Conservation (phyloP, 2,113 vertebrate genomes). For the Myocastor coypus region DNA sequence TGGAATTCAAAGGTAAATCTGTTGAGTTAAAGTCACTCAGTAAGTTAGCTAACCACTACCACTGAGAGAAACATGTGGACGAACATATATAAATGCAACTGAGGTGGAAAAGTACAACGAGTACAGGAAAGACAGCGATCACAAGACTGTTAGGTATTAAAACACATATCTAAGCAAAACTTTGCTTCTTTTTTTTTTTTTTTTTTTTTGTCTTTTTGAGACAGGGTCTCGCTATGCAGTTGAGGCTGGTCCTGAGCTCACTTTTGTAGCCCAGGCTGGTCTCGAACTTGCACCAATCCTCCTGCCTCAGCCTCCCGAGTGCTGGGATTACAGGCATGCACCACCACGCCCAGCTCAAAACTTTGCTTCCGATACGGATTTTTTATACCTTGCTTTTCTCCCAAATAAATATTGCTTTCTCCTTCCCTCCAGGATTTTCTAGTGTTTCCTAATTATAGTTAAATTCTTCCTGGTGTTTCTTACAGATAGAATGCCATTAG, state of each 20-base stretch:
- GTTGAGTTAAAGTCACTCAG: slow-evolving; percentile 7
- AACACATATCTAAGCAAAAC: not conserved
- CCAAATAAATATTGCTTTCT: slow-evolving; percentile 62
- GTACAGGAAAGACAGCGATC: not conserved
- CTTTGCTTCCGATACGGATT: not conserved
- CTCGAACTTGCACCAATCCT: too few relatives aligned
- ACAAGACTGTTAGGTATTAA: not conserved
- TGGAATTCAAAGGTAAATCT: not conserved
- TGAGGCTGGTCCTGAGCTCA: too few relatives aligned
- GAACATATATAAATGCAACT: not conserved
- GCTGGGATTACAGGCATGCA: too few relatives aligned
- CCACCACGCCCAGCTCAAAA: too few relatives aligned
- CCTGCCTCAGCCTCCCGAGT: too few relatives aligned
- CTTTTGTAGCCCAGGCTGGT: too few relatives aligned
- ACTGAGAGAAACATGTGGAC: not conserved
- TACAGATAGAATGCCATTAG: slow-evolving; percentile 51
- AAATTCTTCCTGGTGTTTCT: slow-evolving; percentile 57
- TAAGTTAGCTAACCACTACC: not conserved
- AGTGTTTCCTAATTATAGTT: slow-evolving; percentile 58
- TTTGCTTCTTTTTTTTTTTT: too few relatives aligned
- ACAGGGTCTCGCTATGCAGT: too few relatives aligned
- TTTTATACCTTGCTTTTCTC: slow-evolving; percentile 15
- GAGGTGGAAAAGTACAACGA: slow-evolving; percentile 39
- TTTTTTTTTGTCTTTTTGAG: too few relatives aligned
- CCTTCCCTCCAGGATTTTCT: slow-evolving; percentile 38